Evolutionary conservation across 37 sponge, comb jelly and placozoan species (phyloP), one percentile per base, ranked within the genome.

Genomic region (Crambe crambe): DNA sequence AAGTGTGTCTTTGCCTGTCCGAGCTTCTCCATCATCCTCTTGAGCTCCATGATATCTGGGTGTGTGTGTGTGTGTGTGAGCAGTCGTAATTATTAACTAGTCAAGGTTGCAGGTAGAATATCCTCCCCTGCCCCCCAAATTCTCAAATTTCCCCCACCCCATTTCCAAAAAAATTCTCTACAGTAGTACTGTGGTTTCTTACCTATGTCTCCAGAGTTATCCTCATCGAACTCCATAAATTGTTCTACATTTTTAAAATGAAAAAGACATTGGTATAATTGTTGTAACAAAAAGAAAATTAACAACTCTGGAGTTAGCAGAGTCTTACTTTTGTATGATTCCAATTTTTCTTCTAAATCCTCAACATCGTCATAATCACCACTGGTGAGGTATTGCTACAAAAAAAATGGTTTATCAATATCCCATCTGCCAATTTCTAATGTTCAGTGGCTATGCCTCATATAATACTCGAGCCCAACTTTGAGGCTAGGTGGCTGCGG

Each of bases 11-110:
- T 96, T 21, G 94, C 94, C 72, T 96, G 94, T 35, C 93, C 97
- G 30, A 96, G 78, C 61, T 90, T 96, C 89, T 96, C 97, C 97
- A 96, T 96, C 97, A 96, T 96, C 77, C 94, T 78, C 69, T 93
- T 93, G 69, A 96, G 74, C 74, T 96, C 97, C 97, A 93, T 93
- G 21, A 96, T 90, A 65, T 96, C 96, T 94, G 67, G 70, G 20
- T 42, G 12, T 15, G 6, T 6, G 12, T 60, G 61, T 60, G 61
- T 26, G 5, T 60, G 25, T 60, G 54, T 62, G 15, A 17, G 6
- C 25, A 62, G 8, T 27, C 21, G 21, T 62, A 26, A 62, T 8
- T 54, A 54, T n/a, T n/a, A n/a, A n/a, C n/a, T n/a, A n/a, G n/a
- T n/a, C n/a, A n/a, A n/a, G n/a, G n/a, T n/a, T n/a, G n/a, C n/a